Evolutionary conservation across 2,888 invertebrate genomes (phyloP), one percentile per base, ranked within the genome.

Genomic region (Cerastis leucographa): DNA sequence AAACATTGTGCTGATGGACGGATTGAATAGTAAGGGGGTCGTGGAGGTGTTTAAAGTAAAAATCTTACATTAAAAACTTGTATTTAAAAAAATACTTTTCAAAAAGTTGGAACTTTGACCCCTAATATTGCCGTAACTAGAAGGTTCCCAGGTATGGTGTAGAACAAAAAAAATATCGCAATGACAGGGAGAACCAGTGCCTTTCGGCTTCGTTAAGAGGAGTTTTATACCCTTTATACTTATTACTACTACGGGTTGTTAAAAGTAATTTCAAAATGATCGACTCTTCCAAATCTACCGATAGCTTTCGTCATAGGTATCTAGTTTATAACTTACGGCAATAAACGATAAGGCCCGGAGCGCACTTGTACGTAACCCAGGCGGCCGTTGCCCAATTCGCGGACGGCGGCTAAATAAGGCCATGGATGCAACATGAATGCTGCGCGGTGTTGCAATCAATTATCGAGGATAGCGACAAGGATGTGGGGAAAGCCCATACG

Each of bases 381-480:
- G 73, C 82, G 71, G 77, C 61, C 74, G 80, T 91, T 90, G 81
- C 86, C 84, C 82, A 92, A 92, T 87, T 87, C 64, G 80, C 90
- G 91, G 91, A 91, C 89, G 87, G 77, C 83, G 83, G 78, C 67
- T 74, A 81, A 81, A 84, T 84, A 85, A 84, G 86, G 84, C 79
- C 84, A 82, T 83, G 78, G 86, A 83, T 87, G 88, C 88, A 87
- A 88, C 73, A 46, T 76, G 83, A 85, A 80, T 83, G 77, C 85
- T 86, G 86, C 74, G 75, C 72, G 69, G 64, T 81, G 78, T 89
- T 85, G 90, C 84, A 90, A 92, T 76, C 67, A n/a, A 71, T 74
- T 88, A 89, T 90, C 87, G 90, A 90, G 89, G 91, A 92, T 90
- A 88, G 79, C 71, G 85, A 88, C 85, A 81, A 91, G 92, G 93